Evolutionary conservation across 2,797 vertebrate genomes (phyloP).

Genomic region (Cossypha caffra): DNA sequence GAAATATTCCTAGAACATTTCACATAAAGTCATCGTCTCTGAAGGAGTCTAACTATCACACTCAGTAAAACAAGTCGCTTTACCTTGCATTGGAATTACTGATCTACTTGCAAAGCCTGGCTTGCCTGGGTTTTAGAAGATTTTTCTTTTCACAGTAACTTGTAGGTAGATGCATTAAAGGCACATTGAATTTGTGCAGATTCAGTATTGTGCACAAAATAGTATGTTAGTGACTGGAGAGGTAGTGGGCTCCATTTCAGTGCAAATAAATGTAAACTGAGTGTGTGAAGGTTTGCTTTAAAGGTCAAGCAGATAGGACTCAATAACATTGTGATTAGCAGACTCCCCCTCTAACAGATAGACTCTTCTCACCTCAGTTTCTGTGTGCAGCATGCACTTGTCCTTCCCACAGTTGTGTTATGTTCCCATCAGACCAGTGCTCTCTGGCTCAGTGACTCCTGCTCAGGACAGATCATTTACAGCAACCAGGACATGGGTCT

Average conservation of each 20-base stretch:
- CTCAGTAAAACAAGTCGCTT: not conserved
- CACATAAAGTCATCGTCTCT: not conserved
- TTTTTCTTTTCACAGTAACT: conserved; percentile 32
- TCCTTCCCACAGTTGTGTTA: not conserved
- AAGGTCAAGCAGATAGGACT: not conserved
- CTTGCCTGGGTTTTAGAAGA: not conserved
- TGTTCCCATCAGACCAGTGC: not conserved
- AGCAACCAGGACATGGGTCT: not conserved
- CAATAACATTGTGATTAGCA: not conserved
- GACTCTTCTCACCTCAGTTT: not conserved
- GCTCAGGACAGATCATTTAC: not conserved
- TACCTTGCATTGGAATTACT: not conserved
- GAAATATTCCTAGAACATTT: conserved; percentile 29
- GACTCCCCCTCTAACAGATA: not conserved
- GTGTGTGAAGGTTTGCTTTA: not conserved
- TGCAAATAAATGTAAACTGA: conserved; percentile 52
- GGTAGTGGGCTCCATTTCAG: conserved; percentile 32
- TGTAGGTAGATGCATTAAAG: not conserved
- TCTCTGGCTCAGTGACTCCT: not conserved
- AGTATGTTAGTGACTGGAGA: not conserved
- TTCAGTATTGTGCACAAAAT: not conserved
- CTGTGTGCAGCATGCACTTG: not conserved
- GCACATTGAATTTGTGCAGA: not conserved
- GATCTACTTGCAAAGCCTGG: not conserved
- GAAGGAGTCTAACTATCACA: not conserved